Evolutionary conservation across 2,888 invertebrate species (phyloP), one percentile per base, ranked within the genome.

Genomic region (Cyclophora albipunctata): DNA sequence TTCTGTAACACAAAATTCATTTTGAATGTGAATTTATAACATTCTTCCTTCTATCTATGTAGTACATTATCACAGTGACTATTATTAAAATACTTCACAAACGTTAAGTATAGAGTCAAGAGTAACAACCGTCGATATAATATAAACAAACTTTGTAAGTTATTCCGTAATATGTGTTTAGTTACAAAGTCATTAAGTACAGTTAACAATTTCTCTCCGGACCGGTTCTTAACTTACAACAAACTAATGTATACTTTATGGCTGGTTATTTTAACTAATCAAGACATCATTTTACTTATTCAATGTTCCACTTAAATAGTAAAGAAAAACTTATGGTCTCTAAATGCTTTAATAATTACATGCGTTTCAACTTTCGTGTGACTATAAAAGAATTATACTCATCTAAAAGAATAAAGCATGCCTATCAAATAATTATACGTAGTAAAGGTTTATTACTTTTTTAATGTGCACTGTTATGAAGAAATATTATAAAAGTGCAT

Each of bases 191-290:
- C 75, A 81, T 84, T 82, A 83, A 76, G 78, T 80, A 83, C 83
- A 80, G 84, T 81, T 84, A 84, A 81, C 78, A 81, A 81, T 84
- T 84, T 84, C 84, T 85, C 81, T 67, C 66, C 58, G 57, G 73
- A 84, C 85, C 80, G 84, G 84, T 85, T 84, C 67, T 71, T 69
- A 62, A 73, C 74, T 77, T 78, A 74, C 73, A 77, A 79, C 78
- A 75, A 78, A 78, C 79, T 76, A 69, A 74, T 73, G 69, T 76
- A 73, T 74, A 70, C 71, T 73, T 79, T 77, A 76, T 75, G 73
- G 71, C 71, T 75, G 64, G 65, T 20, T 75, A 75, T 66, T 55
- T 51, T 54, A 52, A 56, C 54, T 56, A 55, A 57, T 61, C 53
- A 57, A 58, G 52, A 49, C 53, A 50, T 58, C 47, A 53, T 45